These are phyloP conservation scores for Megaceryle alcyon DNA, from an alignment of 2,797 vertebrate species.

Conservation along the genomic window DNA sequence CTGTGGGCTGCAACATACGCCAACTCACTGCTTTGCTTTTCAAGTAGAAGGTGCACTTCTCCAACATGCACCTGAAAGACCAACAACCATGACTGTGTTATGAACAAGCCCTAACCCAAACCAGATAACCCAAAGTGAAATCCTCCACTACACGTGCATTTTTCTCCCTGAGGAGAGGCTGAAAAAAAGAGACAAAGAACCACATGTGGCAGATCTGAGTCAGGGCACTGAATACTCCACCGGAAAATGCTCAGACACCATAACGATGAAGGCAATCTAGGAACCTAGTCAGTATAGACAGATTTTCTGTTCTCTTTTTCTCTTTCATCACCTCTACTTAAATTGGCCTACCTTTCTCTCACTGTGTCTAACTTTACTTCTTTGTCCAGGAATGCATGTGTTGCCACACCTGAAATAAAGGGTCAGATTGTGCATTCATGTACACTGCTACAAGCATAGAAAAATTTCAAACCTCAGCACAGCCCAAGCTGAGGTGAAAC, in stretches of 20 bases:
- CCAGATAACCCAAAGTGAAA: not conserved
- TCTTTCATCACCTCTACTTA: not conserved
- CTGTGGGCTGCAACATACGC: not conserved
- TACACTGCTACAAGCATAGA: not conserved
- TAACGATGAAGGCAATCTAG: conserved; percentile 19
- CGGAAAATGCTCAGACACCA: conserved; percentile 42
- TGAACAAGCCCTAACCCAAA: not conserved
- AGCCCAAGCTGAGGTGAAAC: fast-evolving
- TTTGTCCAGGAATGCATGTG: not conserved
- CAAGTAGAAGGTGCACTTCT: not conserved
- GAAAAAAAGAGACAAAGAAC: conserved; percentile 32
- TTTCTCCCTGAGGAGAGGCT: not conserved
- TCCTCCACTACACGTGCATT: not conserved
- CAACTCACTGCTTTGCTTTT: fast-evolving
- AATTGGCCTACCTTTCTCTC: not conserved
- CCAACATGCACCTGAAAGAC: not conserved
- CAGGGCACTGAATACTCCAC: not conserved
- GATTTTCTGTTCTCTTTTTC: conserved; percentile 57
- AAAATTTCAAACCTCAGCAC: not conserved
- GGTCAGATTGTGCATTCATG: not conserved
- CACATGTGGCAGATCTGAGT: conserved; percentile 26
- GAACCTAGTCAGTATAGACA: not conserved
- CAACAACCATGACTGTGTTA: not conserved
- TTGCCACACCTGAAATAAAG: not conserved
- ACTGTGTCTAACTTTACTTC: not conserved